Conservation (phyloP, 2,113 vertebrate species). For the Pungitius pungitius region DNA sequence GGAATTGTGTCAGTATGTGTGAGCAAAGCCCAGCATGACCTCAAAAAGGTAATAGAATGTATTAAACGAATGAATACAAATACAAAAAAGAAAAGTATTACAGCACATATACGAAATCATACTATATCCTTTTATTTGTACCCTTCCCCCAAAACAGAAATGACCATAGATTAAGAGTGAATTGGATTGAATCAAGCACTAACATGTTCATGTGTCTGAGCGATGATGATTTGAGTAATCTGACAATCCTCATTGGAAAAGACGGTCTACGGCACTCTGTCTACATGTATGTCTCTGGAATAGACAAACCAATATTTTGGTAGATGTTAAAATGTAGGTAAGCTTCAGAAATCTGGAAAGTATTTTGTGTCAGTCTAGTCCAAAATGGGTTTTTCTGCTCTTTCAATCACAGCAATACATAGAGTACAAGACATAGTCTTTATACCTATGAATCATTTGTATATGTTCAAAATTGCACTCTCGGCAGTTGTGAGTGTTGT, state of each 20-base stretch:
- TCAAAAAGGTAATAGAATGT: background rate
- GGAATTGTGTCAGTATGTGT: background rate
- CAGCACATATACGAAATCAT: too few species aligned
- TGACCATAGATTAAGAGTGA: background rate
- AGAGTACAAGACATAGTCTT: background rate
- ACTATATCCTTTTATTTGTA: too few species aligned
- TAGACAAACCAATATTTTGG: background rate
- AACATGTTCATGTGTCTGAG: background rate
- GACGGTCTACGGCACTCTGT: background rate
- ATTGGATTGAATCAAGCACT: background rate
- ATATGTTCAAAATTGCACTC: background rate
- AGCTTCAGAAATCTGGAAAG: background rate
- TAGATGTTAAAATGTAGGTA: background rate
- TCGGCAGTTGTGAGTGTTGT: background rate
- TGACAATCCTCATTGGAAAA: background rate
- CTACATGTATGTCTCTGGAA: background rate
- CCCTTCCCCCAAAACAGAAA: too few species aligned
- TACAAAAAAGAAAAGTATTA: too few species aligned
- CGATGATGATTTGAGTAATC: background rate
- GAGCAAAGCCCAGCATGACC: background rate
- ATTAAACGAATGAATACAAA: background rate
- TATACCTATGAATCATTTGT: background rate
- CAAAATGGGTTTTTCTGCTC: slow-evolving; percentile 7
- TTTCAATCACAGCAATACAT: background rate
- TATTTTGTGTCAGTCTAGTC: too few species aligned